Conservation (phyloP, 2,888 invertebrate genomes). For the Eretmocerus hayati region DNA sequence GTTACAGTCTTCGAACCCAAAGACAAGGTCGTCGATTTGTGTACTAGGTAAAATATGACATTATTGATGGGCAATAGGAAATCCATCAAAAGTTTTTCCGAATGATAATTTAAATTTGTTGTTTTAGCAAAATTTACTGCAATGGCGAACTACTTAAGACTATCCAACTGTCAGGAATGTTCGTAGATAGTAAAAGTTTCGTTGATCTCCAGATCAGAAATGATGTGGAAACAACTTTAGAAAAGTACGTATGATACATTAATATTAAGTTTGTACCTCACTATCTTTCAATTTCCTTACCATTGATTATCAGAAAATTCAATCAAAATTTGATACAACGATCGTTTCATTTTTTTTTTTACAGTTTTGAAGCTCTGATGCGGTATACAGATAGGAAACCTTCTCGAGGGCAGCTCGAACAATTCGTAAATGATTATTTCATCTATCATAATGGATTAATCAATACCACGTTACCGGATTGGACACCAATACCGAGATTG, state of each 20-base stretch:
- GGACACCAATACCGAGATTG: conserved; percentile 69
- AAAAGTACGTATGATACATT: conserved; percentile 29
- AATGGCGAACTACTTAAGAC: conserved; percentile 36
- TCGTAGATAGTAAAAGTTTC: conserved; percentile 41
- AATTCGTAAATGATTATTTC: conserved; percentile 60
- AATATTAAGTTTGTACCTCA: neutral
- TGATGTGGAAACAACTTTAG: conserved; percentile 34
- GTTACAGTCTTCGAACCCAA: too few species aligned
- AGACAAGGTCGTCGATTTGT: neutral
- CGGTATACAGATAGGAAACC: conserved; percentile 51
- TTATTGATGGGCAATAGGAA: neutral
- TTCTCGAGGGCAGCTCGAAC: conserved; percentile 49
- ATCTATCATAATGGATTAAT: conserved; percentile 64
- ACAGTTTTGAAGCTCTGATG: conserved; percentile 39
- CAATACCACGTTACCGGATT: conserved; percentile 68
- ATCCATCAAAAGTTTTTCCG: neutral
- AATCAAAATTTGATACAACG: neutral
- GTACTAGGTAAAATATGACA: neutral
- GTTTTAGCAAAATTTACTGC: conserved; percentile 41
- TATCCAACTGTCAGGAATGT: conserved; percentile 35
- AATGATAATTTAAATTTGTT: neutral
- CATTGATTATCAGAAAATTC: neutral
- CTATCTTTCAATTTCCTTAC: neutral
- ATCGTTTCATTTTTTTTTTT: neutral
- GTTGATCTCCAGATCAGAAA: conserved; percentile 39